These are phyloP conservation scores for Melinaea marsaeus DNA, from an alignment of 2,888 invertebrate species.

Conservation along the genomic window DNA sequence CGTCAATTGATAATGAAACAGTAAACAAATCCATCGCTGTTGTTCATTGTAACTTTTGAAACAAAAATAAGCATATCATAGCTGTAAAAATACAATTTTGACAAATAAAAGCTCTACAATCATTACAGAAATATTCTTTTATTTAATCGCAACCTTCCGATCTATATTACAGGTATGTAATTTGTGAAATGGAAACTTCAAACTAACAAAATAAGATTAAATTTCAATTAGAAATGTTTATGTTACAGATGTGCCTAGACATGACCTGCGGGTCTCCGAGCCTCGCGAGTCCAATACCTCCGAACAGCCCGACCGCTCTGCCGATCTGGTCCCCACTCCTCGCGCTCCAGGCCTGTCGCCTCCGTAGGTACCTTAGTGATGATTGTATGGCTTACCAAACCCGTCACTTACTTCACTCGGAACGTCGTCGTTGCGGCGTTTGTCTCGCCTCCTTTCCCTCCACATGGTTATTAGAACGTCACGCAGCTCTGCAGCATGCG, in stretches of 20 bases:
- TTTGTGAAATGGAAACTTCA: background rate
- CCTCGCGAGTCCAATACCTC: slow-evolving; percentile 55
- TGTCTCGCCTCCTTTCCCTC: slow-evolving; percentile 93
- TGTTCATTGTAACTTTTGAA: slow-evolving; percentile 81
- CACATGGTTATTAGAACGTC: slow-evolving; percentile 91
- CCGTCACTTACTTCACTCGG: slow-evolving; percentile 58
- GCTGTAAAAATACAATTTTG: slow-evolving; percentile 91
- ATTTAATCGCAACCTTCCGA: slow-evolving; percentile 34
- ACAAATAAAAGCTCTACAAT: slow-evolving; percentile 87
- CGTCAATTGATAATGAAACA: slow-evolving; percentile 69
- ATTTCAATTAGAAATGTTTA: background rate
- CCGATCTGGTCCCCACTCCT: slow-evolving; percentile 71
- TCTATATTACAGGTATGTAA: slow-evolving; percentile 39
- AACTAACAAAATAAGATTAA: background rate
- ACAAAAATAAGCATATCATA: slow-evolving; percentile 94
- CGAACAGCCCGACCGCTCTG: slow-evolving; percentile 58
- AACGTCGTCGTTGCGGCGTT: slow-evolving; percentile 84
- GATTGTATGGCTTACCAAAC: slow-evolving; percentile 71
- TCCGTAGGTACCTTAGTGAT: slow-evolving; percentile 71
- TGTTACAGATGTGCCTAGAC: slow-evolving; percentile 66
- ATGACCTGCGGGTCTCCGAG: slow-evolving; percentile 59
- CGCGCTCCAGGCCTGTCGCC: slow-evolving; percentile 69
- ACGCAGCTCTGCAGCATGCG: slow-evolving; percentile 90
- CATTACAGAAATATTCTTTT: slow-evolving; percentile 65
- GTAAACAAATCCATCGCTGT: slow-evolving; percentile 74